These are phyloP conservation scores for Drosophila cardini DNA, from an alignment of 1,140 invertebrate species.

Conservation along the genomic window DNA sequence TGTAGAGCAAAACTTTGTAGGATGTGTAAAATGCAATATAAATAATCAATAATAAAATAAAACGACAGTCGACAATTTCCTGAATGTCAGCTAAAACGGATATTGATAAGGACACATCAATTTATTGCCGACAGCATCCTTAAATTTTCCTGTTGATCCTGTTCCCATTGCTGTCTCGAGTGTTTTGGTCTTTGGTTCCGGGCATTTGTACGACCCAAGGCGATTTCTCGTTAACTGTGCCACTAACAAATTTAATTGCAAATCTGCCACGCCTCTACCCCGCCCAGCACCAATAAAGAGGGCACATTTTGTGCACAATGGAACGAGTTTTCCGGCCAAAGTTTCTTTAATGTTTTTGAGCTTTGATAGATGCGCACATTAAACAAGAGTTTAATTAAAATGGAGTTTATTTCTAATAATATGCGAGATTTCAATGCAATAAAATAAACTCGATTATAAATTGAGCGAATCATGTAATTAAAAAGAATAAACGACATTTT, in stretches of 20 bases:
- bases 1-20: slow-evolving; percentile 3
- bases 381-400: no score
- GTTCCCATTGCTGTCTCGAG: background rate
- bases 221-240: slow-evolving; percentile 53
- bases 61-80: slow-evolving; percentile 50
- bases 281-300: background rate
- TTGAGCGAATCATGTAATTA: no score
- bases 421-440: no score
- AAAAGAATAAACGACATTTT: no score
- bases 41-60: slow-evolving; percentile 14
- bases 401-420: no score
- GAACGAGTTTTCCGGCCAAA: no score
- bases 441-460: no score
- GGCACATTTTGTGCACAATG: no score
- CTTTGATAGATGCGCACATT: no score
- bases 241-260: slow-evolving; percentile 65
- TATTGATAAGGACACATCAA: slow-evolving; percentile 72
- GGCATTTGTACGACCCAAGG: slow-evolving; percentile 6
- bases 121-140: slow-evolving; percentile 41
- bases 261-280: background rate
- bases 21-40: background rate
- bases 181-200: slow-evolving; percentile 7
- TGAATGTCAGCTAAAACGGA: slow-evolving; percentile 72
- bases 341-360: no score
- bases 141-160: slow-evolving; percentile 9